Evolutionary conservation across 2,797 vertebrate genomes (phyloP).

Genomic region (Acanthopagrus latus): DNA sequence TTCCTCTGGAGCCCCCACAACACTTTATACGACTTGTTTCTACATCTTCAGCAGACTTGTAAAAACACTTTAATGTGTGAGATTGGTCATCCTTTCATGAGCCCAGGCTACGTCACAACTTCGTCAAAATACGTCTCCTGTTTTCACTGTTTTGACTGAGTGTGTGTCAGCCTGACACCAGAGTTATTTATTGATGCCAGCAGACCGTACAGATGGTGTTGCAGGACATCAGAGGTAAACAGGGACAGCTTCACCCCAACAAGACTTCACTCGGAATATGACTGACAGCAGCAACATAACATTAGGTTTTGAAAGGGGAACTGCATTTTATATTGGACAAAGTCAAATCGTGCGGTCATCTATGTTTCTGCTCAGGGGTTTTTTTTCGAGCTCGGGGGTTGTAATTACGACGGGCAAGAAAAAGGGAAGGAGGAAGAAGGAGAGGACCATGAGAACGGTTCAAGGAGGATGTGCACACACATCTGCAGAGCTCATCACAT

Average conservation of each 20-base stretch:
- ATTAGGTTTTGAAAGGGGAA: neutral
- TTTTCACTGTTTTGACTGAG: too few species aligned
- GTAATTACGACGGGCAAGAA: constrained; percentile 27
- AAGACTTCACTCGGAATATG: neutral
- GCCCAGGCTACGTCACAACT: too few species aligned
- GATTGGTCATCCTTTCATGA: too few species aligned
- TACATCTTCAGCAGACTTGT: too few species aligned
- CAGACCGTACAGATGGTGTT: neutral
- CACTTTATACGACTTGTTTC: too few species aligned
- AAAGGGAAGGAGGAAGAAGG: neutral
- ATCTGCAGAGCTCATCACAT: neutral
- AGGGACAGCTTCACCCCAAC: neutral
- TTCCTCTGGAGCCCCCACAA: too few species aligned
- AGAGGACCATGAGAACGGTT: neutral
- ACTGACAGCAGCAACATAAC: constrained; percentile 8
- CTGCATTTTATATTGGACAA: constrained; percentile 16
- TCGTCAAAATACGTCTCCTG: too few species aligned
- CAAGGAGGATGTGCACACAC: neutral
- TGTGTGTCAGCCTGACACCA: too few species aligned
- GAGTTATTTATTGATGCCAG: neutral
- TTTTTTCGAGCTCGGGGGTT: constrained; percentile 22
- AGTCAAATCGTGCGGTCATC: constrained; percentile 16
- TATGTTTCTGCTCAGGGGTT: constrained; percentile 25
- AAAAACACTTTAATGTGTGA: too few species aligned
- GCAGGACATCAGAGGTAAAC: neutral